A percentile compares a stretch with the other conserved stretches of the same genome.
phyloP scores from a whole-genome alignment of 1,140 invertebrate species.

The Nasonia longicornis region DNA sequence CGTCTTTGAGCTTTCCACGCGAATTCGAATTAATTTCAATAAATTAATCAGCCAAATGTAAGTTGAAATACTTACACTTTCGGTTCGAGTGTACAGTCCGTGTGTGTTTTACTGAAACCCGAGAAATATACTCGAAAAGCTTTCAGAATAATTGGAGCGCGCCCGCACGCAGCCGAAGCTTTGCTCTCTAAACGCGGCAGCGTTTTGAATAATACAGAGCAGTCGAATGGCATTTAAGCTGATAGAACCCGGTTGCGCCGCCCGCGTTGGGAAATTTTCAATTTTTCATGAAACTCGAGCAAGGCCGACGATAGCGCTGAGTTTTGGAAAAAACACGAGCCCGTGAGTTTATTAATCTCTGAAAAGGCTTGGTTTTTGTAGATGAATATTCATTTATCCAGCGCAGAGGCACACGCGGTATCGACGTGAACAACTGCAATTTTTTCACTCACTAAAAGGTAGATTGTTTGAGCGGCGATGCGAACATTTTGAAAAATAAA shows the following conservation, averaged over 20 bases:
- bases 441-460: too few relatives aligned
- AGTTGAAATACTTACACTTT: neutral
- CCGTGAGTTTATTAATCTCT: too few relatives aligned
- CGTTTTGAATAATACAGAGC: neutral
- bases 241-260: neutral
- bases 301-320: neutral
- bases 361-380: too few relatives aligned
- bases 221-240: neutral
- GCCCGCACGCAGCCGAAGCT: neutral
- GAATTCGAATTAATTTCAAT: neutral
- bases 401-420: too few relatives aligned
- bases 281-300: neutral
- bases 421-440: too few relatives aligned
- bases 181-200: neutral
- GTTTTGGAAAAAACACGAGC: neutral
- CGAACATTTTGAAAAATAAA: too few relatives aligned
- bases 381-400: too few relatives aligned
- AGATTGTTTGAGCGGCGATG: too few relatives aligned
- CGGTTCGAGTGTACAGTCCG: neutral
- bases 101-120: neutral
- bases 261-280: neutral
- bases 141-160: slow-evolving; percentile 5
- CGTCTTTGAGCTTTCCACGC: too few relatives aligned
- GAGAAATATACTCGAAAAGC: neutral
- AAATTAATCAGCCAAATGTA: neutral